phyloP scores from a whole-genome alignment of 2,113 vertebrate species.

The Hepsetus odoe region DNA sequence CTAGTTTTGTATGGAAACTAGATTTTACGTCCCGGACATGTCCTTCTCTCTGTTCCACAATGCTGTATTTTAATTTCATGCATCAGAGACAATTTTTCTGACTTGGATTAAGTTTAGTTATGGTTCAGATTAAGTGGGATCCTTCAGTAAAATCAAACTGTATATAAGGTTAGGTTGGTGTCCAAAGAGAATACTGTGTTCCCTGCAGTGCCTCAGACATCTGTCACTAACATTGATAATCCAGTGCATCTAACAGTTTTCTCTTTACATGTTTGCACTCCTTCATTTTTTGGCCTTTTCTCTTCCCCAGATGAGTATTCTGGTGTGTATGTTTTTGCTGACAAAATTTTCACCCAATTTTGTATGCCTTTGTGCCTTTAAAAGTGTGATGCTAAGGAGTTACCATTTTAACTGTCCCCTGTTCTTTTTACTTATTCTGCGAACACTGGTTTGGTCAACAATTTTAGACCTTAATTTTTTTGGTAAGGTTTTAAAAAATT shows the following conservation, averaged over 20 bases:
- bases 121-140: background rate
- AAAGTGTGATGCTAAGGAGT: constrained; percentile 8
- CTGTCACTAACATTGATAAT: background rate
- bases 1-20: too few relatives aligned
- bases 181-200: background rate
- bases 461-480: constrained; percentile 86
- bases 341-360: background rate
- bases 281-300: constrained; percentile 76
- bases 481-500: constrained; percentile 79
- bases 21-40: too few relatives aligned
- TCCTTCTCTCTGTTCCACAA: too few relatives aligned
- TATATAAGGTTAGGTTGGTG: background rate
- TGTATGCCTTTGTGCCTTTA: background rate
- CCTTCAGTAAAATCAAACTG: background rate
- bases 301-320: constrained; percentile 89
- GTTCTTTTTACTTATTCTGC: constrained; percentile 71
- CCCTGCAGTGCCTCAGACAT: background rate
- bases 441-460: constrained; percentile 81
- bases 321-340: constrained; percentile 86
- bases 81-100: background rate
- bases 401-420: background rate
- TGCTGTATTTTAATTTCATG: background rate
- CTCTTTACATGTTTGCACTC: constrained; percentile 1
- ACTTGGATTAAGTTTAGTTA: background rate
- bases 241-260: constrained; percentile 9